A percentile compares a stretch with the other conserved stretches of the same genome.
phyloP scores from a whole-genome alignment of 1,140 invertebrate genomes.

The Dreissena rostriformis region DNA sequence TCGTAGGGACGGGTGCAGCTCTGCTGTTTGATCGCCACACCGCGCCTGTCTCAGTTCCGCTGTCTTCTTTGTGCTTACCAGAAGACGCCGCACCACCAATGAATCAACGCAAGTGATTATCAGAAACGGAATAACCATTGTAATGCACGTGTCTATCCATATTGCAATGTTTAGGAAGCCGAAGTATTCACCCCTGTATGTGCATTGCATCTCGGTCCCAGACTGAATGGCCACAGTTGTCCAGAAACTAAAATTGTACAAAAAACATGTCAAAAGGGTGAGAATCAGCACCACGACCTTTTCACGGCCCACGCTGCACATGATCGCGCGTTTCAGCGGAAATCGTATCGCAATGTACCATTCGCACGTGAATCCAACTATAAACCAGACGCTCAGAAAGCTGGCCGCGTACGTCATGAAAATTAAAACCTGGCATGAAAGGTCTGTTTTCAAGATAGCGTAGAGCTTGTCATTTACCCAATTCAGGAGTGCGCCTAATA shows the following conservation, averaged over 20 bases:
- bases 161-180: conserved; percentile 82
- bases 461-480: conserved; percentile 83
- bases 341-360: conserved; percentile 73
- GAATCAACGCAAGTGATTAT: conserved; percentile 84
- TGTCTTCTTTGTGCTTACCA: no score
- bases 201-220: neutral
- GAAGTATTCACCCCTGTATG: conserved; percentile 19
- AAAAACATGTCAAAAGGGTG: conserved; percentile 48
- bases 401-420: conserved; percentile 69
- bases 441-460: conserved; percentile 72
- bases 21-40: neutral
- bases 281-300: conserved; percentile 20
- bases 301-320: conserved; percentile 65
- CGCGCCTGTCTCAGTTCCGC: neutral
- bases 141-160: conserved; percentile 83
- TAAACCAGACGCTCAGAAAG: conserved; percentile 76
- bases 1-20: neutral
- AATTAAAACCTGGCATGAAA: conserved; percentile 69
- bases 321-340: conserved; percentile 66
- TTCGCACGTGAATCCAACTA: conserved; percentile 78
- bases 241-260: conserved; percentile 59
- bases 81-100: conserved; percentile 4
- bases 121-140: conserved; percentile 82
- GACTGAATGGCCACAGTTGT: conserved; percentile 19
- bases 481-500: conserved; percentile 81